Percentiles rank a stretch among this genome's conserved stretches.
phyloP scores from a whole-genome alignment of 2,797 vertebrate genomes.

The Rhynchonycteris naso region DNA sequence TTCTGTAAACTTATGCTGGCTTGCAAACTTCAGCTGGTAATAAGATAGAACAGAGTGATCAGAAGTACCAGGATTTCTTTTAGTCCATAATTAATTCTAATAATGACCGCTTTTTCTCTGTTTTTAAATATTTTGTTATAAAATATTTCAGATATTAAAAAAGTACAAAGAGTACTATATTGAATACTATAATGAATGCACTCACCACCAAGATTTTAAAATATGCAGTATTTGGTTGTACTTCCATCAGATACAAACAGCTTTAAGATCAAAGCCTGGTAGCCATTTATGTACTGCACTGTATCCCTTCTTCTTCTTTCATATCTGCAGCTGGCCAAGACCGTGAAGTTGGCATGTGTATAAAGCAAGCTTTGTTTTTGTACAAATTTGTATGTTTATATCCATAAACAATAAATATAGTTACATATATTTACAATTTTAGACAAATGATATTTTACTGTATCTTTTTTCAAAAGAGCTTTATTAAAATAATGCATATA shows the following conservation, averaged over 20 bases:
- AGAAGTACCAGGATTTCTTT: neutral
- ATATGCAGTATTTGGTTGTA: neutral
- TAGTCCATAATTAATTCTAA: neutral
- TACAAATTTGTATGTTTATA: neutral
- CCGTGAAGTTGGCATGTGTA: neutral
- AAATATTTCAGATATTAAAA: neutral
- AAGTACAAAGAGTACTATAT: neutral
- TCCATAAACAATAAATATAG: neutral
- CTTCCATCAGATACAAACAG: neutral
- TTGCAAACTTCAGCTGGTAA: neutral
- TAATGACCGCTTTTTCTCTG: neutral
- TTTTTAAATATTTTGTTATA: neutral
- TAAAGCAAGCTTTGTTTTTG: neutral
- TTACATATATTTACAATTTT: neutral
- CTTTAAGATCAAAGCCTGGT: neutral
- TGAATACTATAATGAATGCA: neutral
- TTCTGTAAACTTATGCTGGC: neutral
- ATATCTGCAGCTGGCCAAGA: neutral
- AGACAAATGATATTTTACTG: neutral
- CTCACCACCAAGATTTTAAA: neutral
- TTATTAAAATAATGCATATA: neutral
- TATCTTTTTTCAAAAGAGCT: neutral
- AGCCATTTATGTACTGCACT: neutral
- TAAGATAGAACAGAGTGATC: neutral
- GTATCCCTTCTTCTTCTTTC: neutral